Evolutionary conservation across 2,113 vertebrate genomes (phyloP).

Genomic region (Hepsetus odoe): DNA sequence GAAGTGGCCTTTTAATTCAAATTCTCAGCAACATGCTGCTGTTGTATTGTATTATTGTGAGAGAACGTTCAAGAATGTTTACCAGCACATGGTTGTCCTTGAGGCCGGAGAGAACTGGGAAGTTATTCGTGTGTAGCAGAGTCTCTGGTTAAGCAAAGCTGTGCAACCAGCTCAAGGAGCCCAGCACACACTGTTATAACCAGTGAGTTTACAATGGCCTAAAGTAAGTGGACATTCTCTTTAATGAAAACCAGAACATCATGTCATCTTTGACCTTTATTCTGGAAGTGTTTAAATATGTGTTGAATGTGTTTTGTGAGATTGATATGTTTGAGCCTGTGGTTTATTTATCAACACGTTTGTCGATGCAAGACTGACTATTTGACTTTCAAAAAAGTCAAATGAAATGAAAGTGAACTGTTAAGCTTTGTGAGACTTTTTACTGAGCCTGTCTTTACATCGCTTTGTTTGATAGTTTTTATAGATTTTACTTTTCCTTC

Average conservation of each 20-base stretch:
- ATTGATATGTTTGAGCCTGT: not conserved
- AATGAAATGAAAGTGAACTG: not conserved
- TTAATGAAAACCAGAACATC: not conserved
- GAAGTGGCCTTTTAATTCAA: not conserved
- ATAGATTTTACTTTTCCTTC: too few relatives aligned
- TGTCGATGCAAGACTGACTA: too few relatives aligned
- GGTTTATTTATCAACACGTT: too few relatives aligned
- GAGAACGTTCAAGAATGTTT: conserved; percentile 1
- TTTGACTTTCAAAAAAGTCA: not conserved
- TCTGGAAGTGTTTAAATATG: not conserved
- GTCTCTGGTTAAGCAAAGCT: not conserved
- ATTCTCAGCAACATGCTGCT: not conserved
- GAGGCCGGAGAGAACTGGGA: conserved; percentile 4
- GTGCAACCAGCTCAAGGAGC: not conserved
- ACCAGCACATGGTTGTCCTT: not conserved
- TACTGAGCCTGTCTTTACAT: too few relatives aligned
- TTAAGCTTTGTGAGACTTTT: too few relatives aligned
- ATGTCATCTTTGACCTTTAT: not conserved
- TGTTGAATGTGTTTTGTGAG: not conserved
- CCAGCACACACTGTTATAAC: not conserved
- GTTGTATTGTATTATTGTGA: not conserved
- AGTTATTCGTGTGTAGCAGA: not conserved
- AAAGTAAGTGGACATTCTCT: not conserved
- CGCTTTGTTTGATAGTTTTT: too few relatives aligned
- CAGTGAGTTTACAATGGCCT: not conserved